A percentile compares a stretch with the other conserved stretches of the same genome.
Conservation (phyloP, 2,797 vertebrate genomes). For the Emys orbicularis region DNA sequence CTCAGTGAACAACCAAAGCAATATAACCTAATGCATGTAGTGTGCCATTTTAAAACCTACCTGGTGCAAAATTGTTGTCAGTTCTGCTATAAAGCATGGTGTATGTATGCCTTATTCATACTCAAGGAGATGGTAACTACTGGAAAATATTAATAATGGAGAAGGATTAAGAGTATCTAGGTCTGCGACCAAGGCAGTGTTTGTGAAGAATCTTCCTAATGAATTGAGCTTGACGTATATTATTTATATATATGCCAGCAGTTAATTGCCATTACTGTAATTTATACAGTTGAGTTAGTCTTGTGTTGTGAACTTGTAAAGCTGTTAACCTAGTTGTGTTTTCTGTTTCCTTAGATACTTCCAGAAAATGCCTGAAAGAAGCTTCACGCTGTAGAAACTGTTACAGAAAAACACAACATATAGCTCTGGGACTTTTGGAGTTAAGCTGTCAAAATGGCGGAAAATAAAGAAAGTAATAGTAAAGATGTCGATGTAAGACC, state of each 20-base stretch:
- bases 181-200: not conserved
- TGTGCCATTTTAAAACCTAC: not conserved
- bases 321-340: not conserved
- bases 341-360: slow-evolving; percentile 64
- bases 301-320: rapidly evolving
- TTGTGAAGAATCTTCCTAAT: not conserved
- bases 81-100: not conserved
- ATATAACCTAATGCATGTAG: slow-evolving; percentile 8
- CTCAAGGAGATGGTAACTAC: rapidly evolving
- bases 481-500: slow-evolving; percentile 89
- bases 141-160: not conserved
- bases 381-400: slow-evolving; percentile 54
- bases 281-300: not conserved
- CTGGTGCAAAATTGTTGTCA: not conserved
- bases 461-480: slow-evolving; percentile 84
- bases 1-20: slow-evolving; percentile 20
- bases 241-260: not conserved
- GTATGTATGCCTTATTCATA: not conserved
- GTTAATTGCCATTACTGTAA: rapidly evolving
- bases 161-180: not conserved
- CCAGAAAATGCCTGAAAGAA: slow-evolving; percentile 71
- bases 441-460: slow-evolving; percentile 79
- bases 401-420: not conserved
- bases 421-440: slow-evolving; percentile 53
- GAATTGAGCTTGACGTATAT: not conserved